A percentile compares a stretch with the other conserved stretches of the same genome.
These are phyloP conservation scores for Pica pica DNA, from an alignment of 2,113 vertebrate species.

Conservation along the genomic window DNA sequence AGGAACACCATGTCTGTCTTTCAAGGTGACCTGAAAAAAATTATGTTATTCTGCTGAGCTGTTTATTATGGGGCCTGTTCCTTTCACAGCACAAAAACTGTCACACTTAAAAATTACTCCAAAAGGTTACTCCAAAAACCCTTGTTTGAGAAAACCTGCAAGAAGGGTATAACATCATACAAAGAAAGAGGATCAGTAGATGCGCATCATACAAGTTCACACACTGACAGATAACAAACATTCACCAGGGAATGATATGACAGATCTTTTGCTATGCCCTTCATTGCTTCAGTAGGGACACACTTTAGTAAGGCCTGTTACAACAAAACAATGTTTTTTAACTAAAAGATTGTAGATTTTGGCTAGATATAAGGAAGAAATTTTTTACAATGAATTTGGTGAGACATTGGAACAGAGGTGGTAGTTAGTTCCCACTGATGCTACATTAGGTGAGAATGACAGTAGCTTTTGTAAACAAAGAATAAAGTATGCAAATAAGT, in stretches of 20 bases:
- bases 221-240: not conserved
- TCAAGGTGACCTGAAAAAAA: conserved; percentile 51
- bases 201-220: not conserved
- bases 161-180: not conserved
- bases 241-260: not conserved
- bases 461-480: not conserved
- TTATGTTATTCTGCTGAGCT: not conserved
- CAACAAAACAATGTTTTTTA: rapidly evolving
- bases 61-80: not conserved
- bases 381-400: not conserved
- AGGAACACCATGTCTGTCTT: conserved; percentile 2
- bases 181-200: not conserved
- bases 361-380: not conserved
- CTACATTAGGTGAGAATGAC: not conserved
- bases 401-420: not conserved
- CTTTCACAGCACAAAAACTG: not conserved
- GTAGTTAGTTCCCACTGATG: not conserved
- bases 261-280: not conserved
- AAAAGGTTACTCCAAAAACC: not conserved
- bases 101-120: not conserved
- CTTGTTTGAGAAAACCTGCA: not conserved
- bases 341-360: not conserved
- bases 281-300: not conserved
- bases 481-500: not conserved
- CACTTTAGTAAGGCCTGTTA: not conserved